phyloP scores from a whole-genome alignment of 2,113 vertebrate species.

The Brachyhypopomus occidentalis region DNA sequence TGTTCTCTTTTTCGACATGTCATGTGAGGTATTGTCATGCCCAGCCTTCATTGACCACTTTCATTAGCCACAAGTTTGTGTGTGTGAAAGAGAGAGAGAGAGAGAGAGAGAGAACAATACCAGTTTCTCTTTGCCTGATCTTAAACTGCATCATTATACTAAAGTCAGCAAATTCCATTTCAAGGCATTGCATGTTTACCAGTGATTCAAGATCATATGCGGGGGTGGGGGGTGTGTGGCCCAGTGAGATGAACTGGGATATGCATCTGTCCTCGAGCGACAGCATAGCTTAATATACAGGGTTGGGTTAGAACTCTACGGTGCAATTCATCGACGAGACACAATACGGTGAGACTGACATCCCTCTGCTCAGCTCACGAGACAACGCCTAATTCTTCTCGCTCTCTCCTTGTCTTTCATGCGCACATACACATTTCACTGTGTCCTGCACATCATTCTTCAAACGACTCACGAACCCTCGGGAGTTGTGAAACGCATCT shows the following conservation, averaged over 20 bases:
- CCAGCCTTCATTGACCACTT: constrained; percentile 7
- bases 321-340: constrained; percentile 35
- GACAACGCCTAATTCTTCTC: constrained; percentile 43
- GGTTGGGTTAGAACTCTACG: constrained; percentile 27
- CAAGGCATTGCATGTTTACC: constrained; percentile 32
- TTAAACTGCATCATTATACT: constrained; percentile 22
- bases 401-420: not conserved
- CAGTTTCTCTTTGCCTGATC: constrained; percentile 12
- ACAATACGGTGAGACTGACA: constrained; percentile 17
- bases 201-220: constrained; percentile 16
- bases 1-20: constrained; percentile 8
- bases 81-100: not conserved
- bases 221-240: not conserved
- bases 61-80: not conserved
- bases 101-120: not conserved
- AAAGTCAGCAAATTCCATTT: constrained; percentile 45
- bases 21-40: constrained; percentile 35
- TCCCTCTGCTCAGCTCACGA: constrained; percentile 38
- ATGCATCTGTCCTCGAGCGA: constrained; percentile 15
- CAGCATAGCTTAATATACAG: constrained; percentile 6
- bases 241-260: constrained; percentile 2
- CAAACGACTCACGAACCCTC: not conserved
- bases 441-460: not conserved
- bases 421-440: not conserved
- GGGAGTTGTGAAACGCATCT: not conserved